These are phyloP conservation scores for Argyra leucocephala DNA, from an alignment of 2,888 invertebrate species.

Conservation along the genomic window DNA sequence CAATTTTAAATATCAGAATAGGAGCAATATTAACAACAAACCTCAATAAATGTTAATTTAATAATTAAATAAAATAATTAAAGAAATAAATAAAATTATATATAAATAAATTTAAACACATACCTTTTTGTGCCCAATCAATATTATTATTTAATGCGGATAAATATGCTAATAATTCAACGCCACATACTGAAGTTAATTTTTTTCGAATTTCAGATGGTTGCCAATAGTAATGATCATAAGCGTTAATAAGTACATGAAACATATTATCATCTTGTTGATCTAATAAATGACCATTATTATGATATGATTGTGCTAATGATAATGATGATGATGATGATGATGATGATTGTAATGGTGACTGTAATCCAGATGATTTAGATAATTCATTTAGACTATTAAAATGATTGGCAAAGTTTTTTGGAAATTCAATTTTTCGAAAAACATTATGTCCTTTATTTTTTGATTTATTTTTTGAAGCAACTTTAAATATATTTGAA, in stretches of 20 bases:
- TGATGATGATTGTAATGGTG: slow-evolving; percentile 19
- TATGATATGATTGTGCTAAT: neutral
- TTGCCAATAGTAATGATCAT: slow-evolving; percentile 42
- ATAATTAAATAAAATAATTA: too few species aligned
- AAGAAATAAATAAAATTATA: too few species aligned
- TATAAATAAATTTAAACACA: too few species aligned
- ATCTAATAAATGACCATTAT: neutral
- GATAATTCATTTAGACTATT: slow-evolving; percentile 38
- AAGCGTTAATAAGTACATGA: slow-evolving; percentile 37
- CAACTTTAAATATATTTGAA: slow-evolving; percentile 37
- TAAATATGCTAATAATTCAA: slow-evolving; percentile 50
- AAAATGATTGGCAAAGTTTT: slow-evolving; percentile 32
- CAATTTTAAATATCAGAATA: too few species aligned
- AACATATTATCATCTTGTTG: slow-evolving; percentile 33
- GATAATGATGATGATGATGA: neutral
- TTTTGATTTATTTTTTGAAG: slow-evolving; percentile 31
- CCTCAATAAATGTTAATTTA: too few species aligned
- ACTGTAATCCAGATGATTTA: slow-evolving; percentile 21
- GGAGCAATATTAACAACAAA: too few species aligned
- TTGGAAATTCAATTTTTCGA: slow-evolving; percentile 34
- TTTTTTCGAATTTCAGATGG: slow-evolving; percentile 39
- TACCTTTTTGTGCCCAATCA: slow-evolving; percentile 71
- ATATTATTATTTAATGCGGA: slow-evolving; percentile 51
- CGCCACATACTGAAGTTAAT: slow-evolving; percentile 48
- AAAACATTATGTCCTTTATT: slow-evolving; percentile 34